Percentiles rank a stretch among this genome's conserved stretches.
Evolutionary conservation across 2,797 vertebrate species (phyloP).

Genomic region (Ara ararauna): DNA sequence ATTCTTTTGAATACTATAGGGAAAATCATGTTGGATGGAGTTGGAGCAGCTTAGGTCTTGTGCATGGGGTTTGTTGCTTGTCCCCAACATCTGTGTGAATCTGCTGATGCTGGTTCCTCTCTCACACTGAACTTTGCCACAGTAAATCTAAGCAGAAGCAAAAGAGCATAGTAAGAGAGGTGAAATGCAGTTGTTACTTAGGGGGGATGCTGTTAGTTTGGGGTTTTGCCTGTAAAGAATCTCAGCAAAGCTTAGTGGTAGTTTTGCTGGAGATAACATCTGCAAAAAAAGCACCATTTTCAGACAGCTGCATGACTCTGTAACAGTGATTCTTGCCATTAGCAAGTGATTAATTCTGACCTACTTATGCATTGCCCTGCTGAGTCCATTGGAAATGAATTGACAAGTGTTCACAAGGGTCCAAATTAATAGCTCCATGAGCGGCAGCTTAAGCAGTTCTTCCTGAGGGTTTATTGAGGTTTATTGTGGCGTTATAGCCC

Average conservation of each 20-base stretch:
- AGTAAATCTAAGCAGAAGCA: background rate
- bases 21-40: background rate
- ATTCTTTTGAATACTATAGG: background rate
- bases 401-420: background rate
- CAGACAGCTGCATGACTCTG: background rate
- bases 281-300: background rate
- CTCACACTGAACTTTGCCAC: background rate
- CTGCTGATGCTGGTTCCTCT: background rate
- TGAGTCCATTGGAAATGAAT: background rate
- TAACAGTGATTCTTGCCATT: conserved; percentile 3
- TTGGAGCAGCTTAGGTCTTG: background rate
- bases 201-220: background rate
- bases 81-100: background rate
- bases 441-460: background rate
- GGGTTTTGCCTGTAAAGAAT: background rate
- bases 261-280: background rate
- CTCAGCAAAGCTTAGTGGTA: background rate
- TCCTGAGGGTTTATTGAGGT: background rate
- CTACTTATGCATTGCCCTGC: conserved; percentile 3
- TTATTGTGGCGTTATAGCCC: background rate
- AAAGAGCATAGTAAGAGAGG: background rate
- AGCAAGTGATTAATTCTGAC: conserved; percentile 44
- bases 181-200: background rate
- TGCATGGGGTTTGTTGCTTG: conserved; percentile 12
- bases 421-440: background rate